Conservation (phyloP, 2,888 invertebrate genomes). For the Andrena camellia region DNA sequence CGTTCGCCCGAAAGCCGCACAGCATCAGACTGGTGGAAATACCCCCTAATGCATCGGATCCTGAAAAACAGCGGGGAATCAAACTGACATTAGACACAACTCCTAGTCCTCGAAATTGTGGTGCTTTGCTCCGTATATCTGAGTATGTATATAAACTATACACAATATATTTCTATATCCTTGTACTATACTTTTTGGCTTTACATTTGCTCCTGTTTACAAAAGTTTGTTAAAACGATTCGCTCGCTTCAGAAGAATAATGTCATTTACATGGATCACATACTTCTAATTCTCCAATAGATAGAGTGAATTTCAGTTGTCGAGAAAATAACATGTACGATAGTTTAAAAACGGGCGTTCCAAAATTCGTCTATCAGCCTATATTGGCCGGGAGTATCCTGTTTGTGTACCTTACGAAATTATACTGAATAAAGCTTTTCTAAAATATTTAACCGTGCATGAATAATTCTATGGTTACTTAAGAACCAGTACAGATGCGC, state of each 20-base stretch:
- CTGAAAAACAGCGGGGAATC: conserved; percentile 88
- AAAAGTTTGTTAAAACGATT: conserved; percentile 8
- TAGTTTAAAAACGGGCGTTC: conserved; percentile 18
- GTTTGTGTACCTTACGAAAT: conserved; percentile 19
- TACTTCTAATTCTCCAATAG: background rate
- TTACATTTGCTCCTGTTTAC: conserved; percentile 13
- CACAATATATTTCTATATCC: conserved; percentile 11
- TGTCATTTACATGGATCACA: too few species aligned
- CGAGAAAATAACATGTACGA: background rate
- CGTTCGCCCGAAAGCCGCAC: conserved; percentile 88
- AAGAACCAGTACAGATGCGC: conserved; percentile 62
- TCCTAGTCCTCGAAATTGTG: conserved; percentile 86
- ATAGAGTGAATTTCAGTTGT: background rate
- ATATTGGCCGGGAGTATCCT: background rate
- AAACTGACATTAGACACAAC: conserved; percentile 88
- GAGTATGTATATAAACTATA: conserved; percentile 86
- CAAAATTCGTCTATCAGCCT: background rate
- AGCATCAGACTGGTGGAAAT: conserved; percentile 94
- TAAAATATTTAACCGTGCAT: conserved; percentile 69
- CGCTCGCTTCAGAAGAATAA: background rate
- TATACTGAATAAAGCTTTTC: conserved; percentile 53
- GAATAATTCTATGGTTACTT: conserved; percentile 66
- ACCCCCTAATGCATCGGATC: conserved; percentile 87
- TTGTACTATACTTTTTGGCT: background rate
- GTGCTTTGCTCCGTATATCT: conserved; percentile 88